Percentiles rank a stretch among this genome's conserved stretches.
phyloP scores from a whole-genome alignment of 2,797 vertebrate genomes.

The Spea hammondii region DNA sequence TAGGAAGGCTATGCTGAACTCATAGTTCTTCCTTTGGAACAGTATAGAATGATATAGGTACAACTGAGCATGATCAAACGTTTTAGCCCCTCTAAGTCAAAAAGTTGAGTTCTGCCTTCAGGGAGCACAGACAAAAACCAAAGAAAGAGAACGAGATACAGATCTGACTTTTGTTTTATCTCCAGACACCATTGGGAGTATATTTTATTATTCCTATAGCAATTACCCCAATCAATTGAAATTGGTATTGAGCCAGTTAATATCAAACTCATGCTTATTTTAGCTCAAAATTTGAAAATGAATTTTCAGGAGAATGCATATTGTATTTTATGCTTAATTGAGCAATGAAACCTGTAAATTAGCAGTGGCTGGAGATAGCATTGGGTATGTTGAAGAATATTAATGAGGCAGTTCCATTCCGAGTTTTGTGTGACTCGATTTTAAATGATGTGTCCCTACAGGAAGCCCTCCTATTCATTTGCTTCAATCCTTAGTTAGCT shows the following conservation, averaged over 20 bases:
- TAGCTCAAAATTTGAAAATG: constrained; percentile 50
- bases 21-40: constrained; percentile 40
- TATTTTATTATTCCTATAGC: constrained; percentile 59
- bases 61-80: constrained; percentile 70
- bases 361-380: constrained; percentile 51
- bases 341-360: constrained; percentile 55
- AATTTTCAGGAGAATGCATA: constrained; percentile 55
- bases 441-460: constrained; percentile 46
- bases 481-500: constrained; percentile 30
- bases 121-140: constrained; percentile 58
- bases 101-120: constrained; percentile 61
- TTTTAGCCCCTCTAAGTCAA: constrained; percentile 66
- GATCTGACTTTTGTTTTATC: constrained; percentile 64
- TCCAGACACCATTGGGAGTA: constrained; percentile 58
- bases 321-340: constrained; percentile 57
- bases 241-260: constrained; percentile 51
- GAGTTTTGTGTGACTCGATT: constrained; percentile 52
- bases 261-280: constrained; percentile 54
- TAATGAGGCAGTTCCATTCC: constrained; percentile 52
- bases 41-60: constrained; percentile 61
- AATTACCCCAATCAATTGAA: constrained; percentile 64
- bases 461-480: constrained; percentile 16
- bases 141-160: constrained; percentile 54
- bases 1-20: constrained; percentile 16
- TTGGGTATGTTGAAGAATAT: constrained; percentile 51